phyloP scores from a whole-genome alignment of 2,113 vertebrate genomes.

The Morone saxatilis region DNA sequence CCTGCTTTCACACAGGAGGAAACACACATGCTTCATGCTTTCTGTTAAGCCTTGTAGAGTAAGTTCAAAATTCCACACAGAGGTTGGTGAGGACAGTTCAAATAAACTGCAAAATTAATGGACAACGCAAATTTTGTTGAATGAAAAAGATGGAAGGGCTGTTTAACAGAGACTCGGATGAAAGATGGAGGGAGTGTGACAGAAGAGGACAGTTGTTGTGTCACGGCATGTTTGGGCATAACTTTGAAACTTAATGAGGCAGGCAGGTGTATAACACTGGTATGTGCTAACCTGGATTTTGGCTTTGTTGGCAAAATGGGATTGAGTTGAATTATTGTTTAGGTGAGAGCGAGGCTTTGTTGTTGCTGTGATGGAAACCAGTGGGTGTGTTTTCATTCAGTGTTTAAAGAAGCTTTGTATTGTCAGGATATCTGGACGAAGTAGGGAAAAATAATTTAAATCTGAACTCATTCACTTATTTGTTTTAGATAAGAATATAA shows the following conservation, averaged over 20 bases:
- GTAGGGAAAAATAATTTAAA: not conserved
- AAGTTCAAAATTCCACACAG: not conserved
- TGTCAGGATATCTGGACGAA: not conserved
- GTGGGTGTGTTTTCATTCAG: slow-evolving; percentile 15
- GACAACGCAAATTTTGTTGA: not conserved
- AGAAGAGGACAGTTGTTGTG: not conserved
- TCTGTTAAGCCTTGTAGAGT: not conserved
- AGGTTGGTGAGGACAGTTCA: not conserved
- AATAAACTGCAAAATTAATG: not conserved
- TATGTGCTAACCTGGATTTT: not conserved
- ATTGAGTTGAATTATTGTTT: slow-evolving; percentile 4
- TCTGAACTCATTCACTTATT: not conserved
- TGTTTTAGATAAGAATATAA: not conserved
- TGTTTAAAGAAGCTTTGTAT: not conserved
- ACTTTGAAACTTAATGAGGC: not conserved
- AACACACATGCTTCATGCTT: slow-evolving; percentile 6
- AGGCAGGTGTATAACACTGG: not conserved
- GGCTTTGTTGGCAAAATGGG: slow-evolving; percentile 10
- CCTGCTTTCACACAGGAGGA: slow-evolving; percentile 24
- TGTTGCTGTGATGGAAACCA: not conserved
- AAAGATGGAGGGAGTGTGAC: not conserved
- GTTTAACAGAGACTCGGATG: not conserved
- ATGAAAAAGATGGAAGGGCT: not conserved
- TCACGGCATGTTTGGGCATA: not conserved
- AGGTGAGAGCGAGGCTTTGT: slow-evolving; percentile 2